phyloP scores from a whole-genome alignment of 2,113 vertebrate species.

The Alexandromys fortis region DNA sequence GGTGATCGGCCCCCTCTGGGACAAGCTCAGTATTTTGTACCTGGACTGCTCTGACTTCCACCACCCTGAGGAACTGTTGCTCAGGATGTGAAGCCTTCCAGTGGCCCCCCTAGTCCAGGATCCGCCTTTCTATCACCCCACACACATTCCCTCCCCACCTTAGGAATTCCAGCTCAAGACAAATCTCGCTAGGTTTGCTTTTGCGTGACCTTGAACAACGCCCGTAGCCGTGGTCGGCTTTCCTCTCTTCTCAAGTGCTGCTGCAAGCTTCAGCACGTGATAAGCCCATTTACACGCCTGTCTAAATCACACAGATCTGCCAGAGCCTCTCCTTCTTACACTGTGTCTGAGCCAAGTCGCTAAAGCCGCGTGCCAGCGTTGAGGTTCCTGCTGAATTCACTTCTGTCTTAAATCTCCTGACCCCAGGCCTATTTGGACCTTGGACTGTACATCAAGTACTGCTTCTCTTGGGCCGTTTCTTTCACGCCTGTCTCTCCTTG shows the following conservation, averaged over 20 bases:
- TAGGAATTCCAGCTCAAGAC: background rate
- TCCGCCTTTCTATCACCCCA: background rate
- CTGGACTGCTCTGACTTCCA: background rate
- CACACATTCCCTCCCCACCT: background rate
- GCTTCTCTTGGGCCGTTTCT: background rate
- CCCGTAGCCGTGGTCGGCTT: rapidly evolving
- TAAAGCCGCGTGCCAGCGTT: background rate
- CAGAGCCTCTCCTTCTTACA: background rate
- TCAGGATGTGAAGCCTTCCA: background rate
- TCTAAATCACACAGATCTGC: background rate
- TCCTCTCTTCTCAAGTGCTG: background rate
- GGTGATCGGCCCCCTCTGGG: background rate
- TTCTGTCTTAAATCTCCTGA: background rate
- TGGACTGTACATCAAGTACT: background rate
- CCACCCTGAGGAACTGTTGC: background rate
- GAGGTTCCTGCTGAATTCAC: background rate
- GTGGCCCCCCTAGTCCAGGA: too few species aligned
- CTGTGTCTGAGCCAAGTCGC: background rate
- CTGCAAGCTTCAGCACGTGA: background rate
- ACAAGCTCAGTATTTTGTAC: background rate
- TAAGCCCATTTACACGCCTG: background rate
- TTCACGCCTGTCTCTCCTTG: background rate
- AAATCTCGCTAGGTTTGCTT: background rate
- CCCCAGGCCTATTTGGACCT: background rate
- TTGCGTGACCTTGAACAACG: background rate